A percentile compares a stretch with the other conserved stretches of the same genome.
phyloP scores from a whole-genome alignment of 1,140 invertebrate species.

The Caerostris extrusa region DNA sequence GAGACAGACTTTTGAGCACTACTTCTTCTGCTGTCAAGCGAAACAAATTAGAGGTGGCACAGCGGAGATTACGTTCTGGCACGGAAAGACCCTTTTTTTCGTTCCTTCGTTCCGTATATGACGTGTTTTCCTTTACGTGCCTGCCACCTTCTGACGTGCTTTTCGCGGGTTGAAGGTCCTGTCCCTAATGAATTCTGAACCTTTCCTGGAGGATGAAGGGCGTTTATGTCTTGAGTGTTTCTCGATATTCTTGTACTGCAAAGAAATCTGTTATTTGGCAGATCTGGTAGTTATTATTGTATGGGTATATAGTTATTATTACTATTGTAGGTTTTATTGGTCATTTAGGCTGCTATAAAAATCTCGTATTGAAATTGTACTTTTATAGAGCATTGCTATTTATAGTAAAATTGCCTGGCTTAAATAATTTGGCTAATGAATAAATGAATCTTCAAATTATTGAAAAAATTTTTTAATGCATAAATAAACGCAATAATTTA shows the following conservation, averaged over 20 bases:
- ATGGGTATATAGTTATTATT: too few species aligned
- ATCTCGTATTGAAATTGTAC: too few species aligned
- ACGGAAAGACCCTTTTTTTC: background rate
- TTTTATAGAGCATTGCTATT: too few species aligned
- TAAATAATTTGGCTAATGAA: too few species aligned
- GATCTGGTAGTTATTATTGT: too few species aligned
- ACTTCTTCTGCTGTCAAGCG: background rate
- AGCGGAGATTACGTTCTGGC: background rate
- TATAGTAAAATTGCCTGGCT: too few species aligned
- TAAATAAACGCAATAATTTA: too few species aligned
- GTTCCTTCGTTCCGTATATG: background rate
- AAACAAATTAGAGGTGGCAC: conserved; percentile 45
- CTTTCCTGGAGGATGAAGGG: background rate
- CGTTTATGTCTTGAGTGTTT: background rate
- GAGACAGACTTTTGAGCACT: background rate
- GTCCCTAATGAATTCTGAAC: conserved; percentile 10
- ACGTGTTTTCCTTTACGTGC: background rate
- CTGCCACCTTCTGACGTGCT: background rate
- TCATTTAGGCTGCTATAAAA: too few species aligned
- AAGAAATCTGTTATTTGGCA: too few species aligned
- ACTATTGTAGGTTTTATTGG: too few species aligned
- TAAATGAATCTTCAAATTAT: too few species aligned
- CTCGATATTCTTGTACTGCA: background rate
- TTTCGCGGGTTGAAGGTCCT: background rate
- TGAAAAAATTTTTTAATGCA: too few species aligned